A percentile compares a stretch with the other conserved stretches of the same genome.
Conservation (phyloP, 2,888 invertebrate species). For the Balanococcus diminutus region DNA sequence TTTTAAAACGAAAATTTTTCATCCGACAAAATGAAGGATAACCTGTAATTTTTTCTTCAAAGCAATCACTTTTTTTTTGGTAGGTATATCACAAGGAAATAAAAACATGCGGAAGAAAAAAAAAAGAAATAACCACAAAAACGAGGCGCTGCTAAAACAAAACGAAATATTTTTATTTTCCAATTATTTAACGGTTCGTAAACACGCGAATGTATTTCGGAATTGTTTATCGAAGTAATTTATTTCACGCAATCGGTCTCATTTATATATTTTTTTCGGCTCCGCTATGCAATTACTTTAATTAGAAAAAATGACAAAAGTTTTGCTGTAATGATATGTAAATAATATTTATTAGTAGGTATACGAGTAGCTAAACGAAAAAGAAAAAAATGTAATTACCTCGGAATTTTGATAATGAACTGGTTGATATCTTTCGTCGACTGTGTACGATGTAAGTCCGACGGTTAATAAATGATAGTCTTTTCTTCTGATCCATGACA, state of each 20-base stretch:
- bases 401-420: conserved; percentile 86
- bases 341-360: too few species aligned
- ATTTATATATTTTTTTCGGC: neutral
- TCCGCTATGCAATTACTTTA: conserved; percentile 30
- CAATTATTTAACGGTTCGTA: conserved; percentile 32
- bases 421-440: conserved; percentile 86
- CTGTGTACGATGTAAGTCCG: conserved; percentile 84
- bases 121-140: neutral
- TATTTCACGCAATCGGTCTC: conserved; percentile 33
- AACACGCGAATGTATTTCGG: conserved; percentile 35
- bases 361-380: too few species aligned
- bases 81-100: conserved; percentile 7
- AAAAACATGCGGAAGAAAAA: neutral
- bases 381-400: conserved; percentile 64
- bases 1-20: neutral
- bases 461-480: conserved; percentile 80
- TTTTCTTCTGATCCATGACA: conserved; percentile 74
- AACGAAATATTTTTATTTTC: conserved; percentile 39
- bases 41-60: conserved; percentile 35
- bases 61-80: conserved; percentile 1
- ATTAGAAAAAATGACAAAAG: conserved; percentile 15
- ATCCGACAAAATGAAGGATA: neutral
- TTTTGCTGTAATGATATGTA: neutral
- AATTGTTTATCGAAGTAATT: conserved; percentile 42
- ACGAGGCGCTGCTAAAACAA: conserved; percentile 5